Percentiles rank a stretch among this genome's conserved stretches.
Evolutionary conservation across 2,113 vertebrate species (phyloP).

Genomic region (Eretmochelys imbricata): DNA sequence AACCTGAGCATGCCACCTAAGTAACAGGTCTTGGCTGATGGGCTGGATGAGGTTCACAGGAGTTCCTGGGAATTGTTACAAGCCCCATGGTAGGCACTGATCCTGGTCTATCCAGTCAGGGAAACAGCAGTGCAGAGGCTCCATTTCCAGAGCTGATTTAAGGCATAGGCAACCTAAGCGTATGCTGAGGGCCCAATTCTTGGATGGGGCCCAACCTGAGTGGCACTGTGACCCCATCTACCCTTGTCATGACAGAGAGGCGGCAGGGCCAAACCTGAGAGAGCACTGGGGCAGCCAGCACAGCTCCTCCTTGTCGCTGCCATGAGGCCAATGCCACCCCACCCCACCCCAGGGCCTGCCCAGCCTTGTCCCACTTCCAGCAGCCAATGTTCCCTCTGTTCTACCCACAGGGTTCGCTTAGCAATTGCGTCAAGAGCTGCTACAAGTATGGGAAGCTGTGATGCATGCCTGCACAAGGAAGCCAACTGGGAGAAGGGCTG

Average conservation of each 20-base stretch:
- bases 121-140: not conserved
- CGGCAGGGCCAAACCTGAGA: not conserved
- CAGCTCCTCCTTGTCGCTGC: too few relatives aligned
- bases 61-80: fast-evolving
- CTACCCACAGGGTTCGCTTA: too few relatives aligned
- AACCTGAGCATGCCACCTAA: not conserved
- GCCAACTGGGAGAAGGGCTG: too few relatives aligned
- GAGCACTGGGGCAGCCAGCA: too few relatives aligned
- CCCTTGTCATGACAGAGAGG: not conserved
- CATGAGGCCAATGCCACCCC: too few relatives aligned
- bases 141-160: not conserved
- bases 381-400: too few relatives aligned
- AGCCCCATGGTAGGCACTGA: fast-evolving
- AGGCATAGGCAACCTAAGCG: not conserved
- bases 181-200: not conserved
- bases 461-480: too few relatives aligned
- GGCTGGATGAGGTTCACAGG: not conserved
- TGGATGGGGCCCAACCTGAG: not conserved
- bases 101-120: not conserved
- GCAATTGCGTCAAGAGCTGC: too few relatives aligned
- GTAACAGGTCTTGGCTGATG: not conserved
- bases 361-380: not conserved
- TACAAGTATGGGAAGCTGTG: too few relatives aligned
- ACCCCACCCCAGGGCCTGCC: not conserved
- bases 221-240: not conserved